phyloP scores from a whole-genome alignment of 2,797 vertebrate species.

The Brotula barbata region DNA sequence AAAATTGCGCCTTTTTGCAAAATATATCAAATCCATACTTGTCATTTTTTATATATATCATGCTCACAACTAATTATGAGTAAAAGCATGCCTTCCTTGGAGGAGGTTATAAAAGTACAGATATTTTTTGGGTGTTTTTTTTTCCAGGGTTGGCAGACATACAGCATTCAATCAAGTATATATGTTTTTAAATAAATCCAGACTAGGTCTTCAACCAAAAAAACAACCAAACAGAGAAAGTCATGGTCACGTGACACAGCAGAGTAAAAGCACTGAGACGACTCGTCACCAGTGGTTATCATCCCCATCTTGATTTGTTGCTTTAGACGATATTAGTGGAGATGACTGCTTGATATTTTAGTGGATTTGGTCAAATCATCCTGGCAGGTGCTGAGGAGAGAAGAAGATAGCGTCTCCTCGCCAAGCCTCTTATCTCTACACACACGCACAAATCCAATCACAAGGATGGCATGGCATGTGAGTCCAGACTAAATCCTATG shows the following conservation, averaged over 20 bases:
- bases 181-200: no score
- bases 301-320: constrained; percentile 21
- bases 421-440: constrained; percentile 14
- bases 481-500: constrained; percentile 36
- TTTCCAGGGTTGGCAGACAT: constrained; percentile 1
- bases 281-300: constrained; percentile 23
- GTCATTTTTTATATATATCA: no score
- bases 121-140: no score
- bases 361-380: constrained; percentile 43
- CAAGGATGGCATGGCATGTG: constrained; percentile 17
- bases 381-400: constrained; percentile 32
- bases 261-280: constrained; percentile 18
- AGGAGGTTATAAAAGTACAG: no score
- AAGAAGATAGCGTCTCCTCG: constrained; percentile 8
- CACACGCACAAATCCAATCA: constrained; percentile 37
- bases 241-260: constrained; percentile 15
- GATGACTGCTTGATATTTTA: constrained; percentile 38
- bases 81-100: no score
- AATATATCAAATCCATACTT: no score
- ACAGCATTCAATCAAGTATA: neutral
- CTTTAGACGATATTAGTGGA: constrained; percentile 21
- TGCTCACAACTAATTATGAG: no score
- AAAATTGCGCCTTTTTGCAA: no score
- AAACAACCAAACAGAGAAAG: constrained; percentile 3
- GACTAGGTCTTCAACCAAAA: no score